Base-by-base conservation (phyloP, 2,113 vertebrate genomes). In the Okapia johnstoni region DNA sequence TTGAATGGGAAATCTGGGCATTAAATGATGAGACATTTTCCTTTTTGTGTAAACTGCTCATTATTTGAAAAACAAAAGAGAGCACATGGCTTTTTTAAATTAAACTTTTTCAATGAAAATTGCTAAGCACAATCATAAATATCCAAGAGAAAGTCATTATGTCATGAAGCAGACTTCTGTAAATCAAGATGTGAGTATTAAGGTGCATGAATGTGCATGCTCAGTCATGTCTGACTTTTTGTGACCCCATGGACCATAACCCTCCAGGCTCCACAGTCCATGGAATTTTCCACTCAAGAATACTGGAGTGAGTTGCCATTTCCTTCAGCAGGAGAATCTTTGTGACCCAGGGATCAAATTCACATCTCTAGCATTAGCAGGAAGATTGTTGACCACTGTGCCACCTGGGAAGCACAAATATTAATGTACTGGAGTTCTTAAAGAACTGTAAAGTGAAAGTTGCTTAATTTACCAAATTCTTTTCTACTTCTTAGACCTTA, bases 51-150 rank as follows among this genome's bases (percentile, higher is more conserved):
- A 94, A 92, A 58, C 14, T 89, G 57, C 23, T 91, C 33, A 85
- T 87, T 87, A 90, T 96, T 90, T 93, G 6, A 73, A 96, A 93
- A 95, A 46, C 33, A 40, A 66, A 55, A 73, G 46, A 33, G 7
- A 61, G 36, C 2, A 12, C 13, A 10, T 48, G 36, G 8, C 1
- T 73, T 94, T 88, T 88, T 85, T 81, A 79, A 89, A 70, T 30
- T 81, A 54, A 15, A n/a, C 4, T n/a, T 81, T 81, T 54, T 54
- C 6, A 88, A 61, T 85, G 79, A 85, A 91, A 58, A 17, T 52
- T 94, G 3, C 40, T 40, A 66, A 93, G 7, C 48, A 40, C 4
- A 58, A 21, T 60, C 16, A 54, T 13, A 94, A 5, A n/a, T 58
- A 46, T 46, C 33, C 70, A 90, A 87, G 76, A 6, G 28, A 79